Conservation (phyloP, 2,888 invertebrate genomes). For the Drosophila hawaiiensis region DNA sequence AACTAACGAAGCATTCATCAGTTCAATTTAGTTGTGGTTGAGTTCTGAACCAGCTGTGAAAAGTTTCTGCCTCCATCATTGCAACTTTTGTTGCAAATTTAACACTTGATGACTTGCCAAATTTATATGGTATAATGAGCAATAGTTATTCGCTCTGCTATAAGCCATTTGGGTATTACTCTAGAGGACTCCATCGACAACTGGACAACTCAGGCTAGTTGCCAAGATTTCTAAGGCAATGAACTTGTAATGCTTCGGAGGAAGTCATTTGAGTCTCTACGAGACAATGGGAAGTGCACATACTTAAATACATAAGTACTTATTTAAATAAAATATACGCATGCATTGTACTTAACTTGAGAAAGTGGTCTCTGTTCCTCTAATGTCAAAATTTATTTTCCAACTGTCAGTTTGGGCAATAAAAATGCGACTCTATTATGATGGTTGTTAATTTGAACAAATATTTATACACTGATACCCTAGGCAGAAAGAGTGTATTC, state of each 20-base stretch:
- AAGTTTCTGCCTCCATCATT: constrained; percentile 12
- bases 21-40: constrained; percentile 35
- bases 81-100: constrained; percentile 22
- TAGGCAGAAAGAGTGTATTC: neutral
- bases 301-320: neutral
- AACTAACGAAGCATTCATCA: constrained; percentile 53
- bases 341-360: neutral
- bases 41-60: constrained; percentile 4
- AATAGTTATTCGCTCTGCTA: constrained; percentile 55
- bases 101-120: constrained; percentile 45
- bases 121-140: constrained; percentile 6
- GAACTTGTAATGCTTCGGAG: constrained; percentile 39
- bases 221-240: constrained; percentile 53
- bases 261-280: constrained; percentile 21
- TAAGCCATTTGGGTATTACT: constrained; percentile 44
- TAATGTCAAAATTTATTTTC: constrained; percentile 28
- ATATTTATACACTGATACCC: constrained; percentile 4
- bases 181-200: constrained; percentile 41
- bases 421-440: constrained; percentile 6
- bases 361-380: neutral
- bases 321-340: neutral
- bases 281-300: neutral
- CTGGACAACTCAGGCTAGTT: constrained; percentile 33
- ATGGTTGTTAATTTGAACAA: constrained; percentile 1
- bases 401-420: constrained; percentile 29